A percentile compares a stretch with the other conserved stretches of the same genome.
phyloP scores from a whole-genome alignment of 2,113 vertebrate species.

The Erythrocebus patas region DNA sequence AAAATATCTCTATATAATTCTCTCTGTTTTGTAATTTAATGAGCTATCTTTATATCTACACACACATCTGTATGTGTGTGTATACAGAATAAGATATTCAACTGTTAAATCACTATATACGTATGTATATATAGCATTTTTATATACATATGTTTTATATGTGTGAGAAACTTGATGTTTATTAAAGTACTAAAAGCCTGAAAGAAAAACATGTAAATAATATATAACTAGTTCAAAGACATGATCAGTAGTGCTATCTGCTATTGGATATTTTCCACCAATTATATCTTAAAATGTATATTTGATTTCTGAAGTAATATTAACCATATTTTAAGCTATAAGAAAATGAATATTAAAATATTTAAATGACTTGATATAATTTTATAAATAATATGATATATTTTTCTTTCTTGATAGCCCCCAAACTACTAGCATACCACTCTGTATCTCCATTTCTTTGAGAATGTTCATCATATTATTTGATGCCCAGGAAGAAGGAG shows the following conservation, averaged over 20 bases:
- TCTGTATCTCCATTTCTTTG: not conserved
- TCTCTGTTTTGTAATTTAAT: not conserved
- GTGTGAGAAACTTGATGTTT: not conserved
- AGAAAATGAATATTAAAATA: not conserved
- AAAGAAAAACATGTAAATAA: not conserved
- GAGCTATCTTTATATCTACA: not conserved
- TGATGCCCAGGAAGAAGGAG: not conserved
- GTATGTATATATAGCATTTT: not conserved
- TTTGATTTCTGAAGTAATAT: not conserved
- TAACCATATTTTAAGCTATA: not conserved
- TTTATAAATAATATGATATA: not conserved
- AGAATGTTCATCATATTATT: not conserved
- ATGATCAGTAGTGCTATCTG: not conserved
- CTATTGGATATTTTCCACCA: not conserved
- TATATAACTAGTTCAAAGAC: not conserved
- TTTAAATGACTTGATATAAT: not conserved
- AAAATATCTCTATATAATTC: not conserved
- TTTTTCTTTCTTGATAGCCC: not conserved
- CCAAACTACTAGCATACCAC: not conserved
- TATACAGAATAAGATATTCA: not conserved
- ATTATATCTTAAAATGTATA: not conserved
- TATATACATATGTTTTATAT: not conserved
- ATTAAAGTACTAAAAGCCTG: not conserved
- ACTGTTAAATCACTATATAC: not conserved
- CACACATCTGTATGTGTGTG: not conserved